Percentiles rank a stretch among this genome's conserved stretches.
These are phyloP conservation scores for Aurelia aurita complex sp. Pacific DNA, from an alignment of 30 jellyfish, hydroid and myxozoan genomes.

Conservation along the genomic window DNA sequence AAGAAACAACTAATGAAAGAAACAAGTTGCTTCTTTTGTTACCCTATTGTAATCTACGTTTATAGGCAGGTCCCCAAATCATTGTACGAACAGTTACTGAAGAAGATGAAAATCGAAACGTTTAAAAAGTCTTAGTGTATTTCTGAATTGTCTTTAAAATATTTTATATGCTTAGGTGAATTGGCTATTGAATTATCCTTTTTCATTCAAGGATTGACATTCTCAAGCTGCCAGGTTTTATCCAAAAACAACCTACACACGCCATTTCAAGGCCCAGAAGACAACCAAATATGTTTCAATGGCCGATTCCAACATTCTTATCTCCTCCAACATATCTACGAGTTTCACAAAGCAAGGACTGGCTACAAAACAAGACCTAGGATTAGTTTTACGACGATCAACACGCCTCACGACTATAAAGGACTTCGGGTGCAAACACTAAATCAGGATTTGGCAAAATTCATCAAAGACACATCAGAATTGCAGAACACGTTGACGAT, in stretches of 20 bases:
- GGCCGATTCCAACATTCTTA: slow-evolving; percentile 82
- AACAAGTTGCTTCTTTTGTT: too few species aligned
- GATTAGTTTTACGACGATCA: slow-evolving; percentile 63
- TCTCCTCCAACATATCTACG: slow-evolving; percentile 42
- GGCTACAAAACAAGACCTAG: slow-evolving; percentile 11
- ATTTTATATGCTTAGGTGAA: too few species aligned
- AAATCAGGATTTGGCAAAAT: slow-evolving; percentile 63
- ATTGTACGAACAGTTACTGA: too few species aligned
- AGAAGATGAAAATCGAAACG: too few species aligned
- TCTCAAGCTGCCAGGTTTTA: slow-evolving; percentile 78
- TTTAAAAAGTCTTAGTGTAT: too few species aligned
- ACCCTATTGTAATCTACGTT: too few species aligned
- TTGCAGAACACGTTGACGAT: slow-evolving; percentile 78
- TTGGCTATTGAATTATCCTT: too few species aligned
- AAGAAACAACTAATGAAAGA: too few species aligned
- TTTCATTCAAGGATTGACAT: slow-evolving; percentile 50
- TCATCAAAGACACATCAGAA: slow-evolving; percentile 47
- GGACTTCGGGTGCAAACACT: slow-evolving; percentile 87
- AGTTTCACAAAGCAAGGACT: slow-evolving; percentile 10
- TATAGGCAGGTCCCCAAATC: too few species aligned
- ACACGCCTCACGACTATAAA: slow-evolving; percentile 85
- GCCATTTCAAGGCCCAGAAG: slow-evolving; percentile 77
- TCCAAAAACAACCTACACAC: slow-evolving; percentile 45
- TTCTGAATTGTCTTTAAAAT: too few species aligned
- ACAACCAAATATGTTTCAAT: slow-evolving; percentile 74